Percentiles rank a stretch among this genome's conserved stretches.
Evolutionary conservation across 2,888 invertebrate genomes (phyloP).

Genomic region (Hypselothyrea guttata): DNA sequence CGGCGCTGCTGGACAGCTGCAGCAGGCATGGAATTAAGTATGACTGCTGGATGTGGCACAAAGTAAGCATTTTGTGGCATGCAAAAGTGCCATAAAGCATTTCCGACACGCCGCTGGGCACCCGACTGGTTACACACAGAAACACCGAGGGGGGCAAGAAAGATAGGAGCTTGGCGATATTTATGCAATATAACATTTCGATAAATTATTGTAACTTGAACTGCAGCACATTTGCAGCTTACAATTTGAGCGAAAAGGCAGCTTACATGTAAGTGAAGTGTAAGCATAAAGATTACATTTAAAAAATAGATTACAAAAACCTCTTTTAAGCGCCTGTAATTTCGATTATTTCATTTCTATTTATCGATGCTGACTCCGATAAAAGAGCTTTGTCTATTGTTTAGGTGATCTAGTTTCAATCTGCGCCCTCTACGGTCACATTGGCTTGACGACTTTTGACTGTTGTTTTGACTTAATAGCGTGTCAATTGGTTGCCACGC

Average conservation of each 20-base stretch:
- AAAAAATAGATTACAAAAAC: too few species aligned
- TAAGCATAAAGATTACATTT: neutral
- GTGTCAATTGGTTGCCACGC: constrained; percentile 70
- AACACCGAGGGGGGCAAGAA: constrained; percentile 12
- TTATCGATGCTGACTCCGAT: too few species aligned
- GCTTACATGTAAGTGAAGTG: constrained; percentile 34
- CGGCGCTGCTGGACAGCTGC: constrained; percentile 25
- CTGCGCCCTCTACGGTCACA: too few species aligned
- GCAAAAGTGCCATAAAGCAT: constrained; percentile 80
- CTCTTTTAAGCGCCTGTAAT: too few species aligned
- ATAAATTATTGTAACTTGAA: constrained; percentile 26
- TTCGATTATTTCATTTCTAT: too few species aligned
- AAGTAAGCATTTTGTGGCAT: constrained; percentile 78
- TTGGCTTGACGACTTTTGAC: constrained; percentile 25
- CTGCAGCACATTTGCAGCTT: constrained; percentile 16
- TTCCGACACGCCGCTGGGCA: constrained; percentile 54
- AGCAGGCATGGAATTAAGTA: constrained; percentile 56
- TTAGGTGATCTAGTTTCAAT: too few species aligned
- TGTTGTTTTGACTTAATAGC: constrained; percentile 63
- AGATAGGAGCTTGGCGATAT: constrained; percentile 4
- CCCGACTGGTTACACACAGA: too few species aligned
- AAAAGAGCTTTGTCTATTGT: too few species aligned
- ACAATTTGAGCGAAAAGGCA: constrained; percentile 23
- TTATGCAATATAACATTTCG: constrained; percentile 16
- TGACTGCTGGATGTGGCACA: constrained; percentile 52